Evolutionary conservation across 92 coral and sea anemone species (phyloP).

Genomic region (Actinostola sp.): DNA sequence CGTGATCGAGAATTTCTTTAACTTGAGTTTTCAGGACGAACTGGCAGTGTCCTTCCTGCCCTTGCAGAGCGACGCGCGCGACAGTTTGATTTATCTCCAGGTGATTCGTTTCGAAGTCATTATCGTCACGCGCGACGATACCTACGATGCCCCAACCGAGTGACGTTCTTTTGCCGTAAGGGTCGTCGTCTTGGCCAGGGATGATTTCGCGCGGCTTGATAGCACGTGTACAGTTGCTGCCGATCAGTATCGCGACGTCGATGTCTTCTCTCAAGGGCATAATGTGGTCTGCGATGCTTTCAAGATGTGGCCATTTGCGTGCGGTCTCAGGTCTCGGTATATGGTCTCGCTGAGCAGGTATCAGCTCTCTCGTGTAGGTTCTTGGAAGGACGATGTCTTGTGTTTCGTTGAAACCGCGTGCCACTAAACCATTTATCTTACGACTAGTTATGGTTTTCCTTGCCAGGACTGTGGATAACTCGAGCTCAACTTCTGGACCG

Average conservation of each 20-base stretch:
- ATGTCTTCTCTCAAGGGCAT: constrained; percentile 32
- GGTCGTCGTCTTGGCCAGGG: constrained; percentile 56
- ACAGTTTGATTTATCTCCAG: neutral
- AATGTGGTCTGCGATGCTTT: constrained; percentile 19
- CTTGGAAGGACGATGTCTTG: constrained; percentile 42
- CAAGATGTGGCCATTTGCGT: constrained; percentile 55
- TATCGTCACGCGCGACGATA: neutral
- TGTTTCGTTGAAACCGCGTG: constrained; percentile 19
- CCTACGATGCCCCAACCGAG: constrained; percentile 66
- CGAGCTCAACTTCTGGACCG: constrained; percentile 49
- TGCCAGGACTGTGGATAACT: constrained; percentile 41
- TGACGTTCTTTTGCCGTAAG: constrained; percentile 48
- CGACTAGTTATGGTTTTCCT: constrained; percentile 29
- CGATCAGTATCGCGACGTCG: constrained; percentile 46
- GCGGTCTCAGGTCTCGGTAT: constrained; percentile 70
- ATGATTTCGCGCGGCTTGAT: constrained; percentile 62
- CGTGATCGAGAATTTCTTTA: constrained; percentile 47
- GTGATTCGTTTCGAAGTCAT: neutral
- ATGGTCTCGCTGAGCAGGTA: constrained; percentile 49
- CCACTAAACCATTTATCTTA: constrained; percentile 24
- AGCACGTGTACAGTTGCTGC: constrained; percentile 41
- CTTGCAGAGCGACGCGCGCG: too few relatives aligned
- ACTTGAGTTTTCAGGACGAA: constrained; percentile 44
- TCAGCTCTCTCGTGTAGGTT: constrained; percentile 30
- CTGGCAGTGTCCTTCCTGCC: constrained; percentile 2